Percentiles rank a stretch among this genome's conserved stretches.
Conservation (phyloP, 1,140 invertebrate species). For the Camponotus pennsylvanicus region DNA sequence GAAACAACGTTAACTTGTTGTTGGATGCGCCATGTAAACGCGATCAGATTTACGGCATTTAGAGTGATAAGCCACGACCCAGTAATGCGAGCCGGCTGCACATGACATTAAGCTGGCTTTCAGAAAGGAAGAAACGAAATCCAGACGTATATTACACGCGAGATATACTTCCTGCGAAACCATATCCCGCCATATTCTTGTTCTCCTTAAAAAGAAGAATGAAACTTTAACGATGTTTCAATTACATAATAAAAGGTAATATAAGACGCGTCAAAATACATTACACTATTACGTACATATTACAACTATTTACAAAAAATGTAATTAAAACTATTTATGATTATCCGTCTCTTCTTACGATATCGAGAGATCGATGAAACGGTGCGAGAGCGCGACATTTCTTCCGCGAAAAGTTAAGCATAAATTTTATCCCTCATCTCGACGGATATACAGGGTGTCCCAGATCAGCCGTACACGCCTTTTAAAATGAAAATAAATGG, state of each 20-base stretch:
- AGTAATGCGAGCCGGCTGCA: slow-evolving; percentile 47
- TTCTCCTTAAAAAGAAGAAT: neutral
- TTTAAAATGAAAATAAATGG: no score
- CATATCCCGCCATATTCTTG: neutral
- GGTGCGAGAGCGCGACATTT: no score
- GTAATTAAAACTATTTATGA: no score
- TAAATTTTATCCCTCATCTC: no score
- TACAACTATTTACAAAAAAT: no score
- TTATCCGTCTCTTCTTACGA: no score
- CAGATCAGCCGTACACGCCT: no score
- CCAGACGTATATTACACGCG: neutral
- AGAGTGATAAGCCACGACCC: slow-evolving; percentile 66
- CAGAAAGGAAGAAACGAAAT: slow-evolving; percentile 4
- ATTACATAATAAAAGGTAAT: neutral
- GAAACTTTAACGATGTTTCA: neutral
- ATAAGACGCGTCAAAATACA: neutral
- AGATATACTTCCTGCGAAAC: neutral
- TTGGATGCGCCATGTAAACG: slow-evolving; percentile 63
- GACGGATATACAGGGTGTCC: no score
- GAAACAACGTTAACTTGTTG: slow-evolving; percentile 54
- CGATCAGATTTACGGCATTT: slow-evolving; percentile 70
- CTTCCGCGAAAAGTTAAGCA: no score
- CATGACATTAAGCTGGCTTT: slow-evolving; percentile 47
- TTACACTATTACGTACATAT: neutral
- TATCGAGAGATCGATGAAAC: no score